Percentiles rank a stretch among this genome's conserved stretches.
Conservation (phyloP, 1,140 invertebrate genomes). For the Lysiphlebus fabarum region DNA sequence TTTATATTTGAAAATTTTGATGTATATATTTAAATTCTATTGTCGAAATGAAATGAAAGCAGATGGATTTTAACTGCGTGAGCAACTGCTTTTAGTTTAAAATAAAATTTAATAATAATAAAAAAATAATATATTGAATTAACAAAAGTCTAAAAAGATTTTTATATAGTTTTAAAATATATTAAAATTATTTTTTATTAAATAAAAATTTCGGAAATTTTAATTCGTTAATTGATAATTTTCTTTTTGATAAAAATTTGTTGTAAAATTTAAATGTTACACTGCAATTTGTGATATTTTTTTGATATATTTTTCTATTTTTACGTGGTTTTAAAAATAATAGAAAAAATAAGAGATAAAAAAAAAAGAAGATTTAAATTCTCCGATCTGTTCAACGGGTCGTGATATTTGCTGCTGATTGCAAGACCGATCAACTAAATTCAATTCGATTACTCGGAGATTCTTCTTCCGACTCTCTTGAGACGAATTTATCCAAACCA, state of each 20-base stretch:
- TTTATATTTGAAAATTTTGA: too few species aligned
- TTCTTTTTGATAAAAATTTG: not conserved
- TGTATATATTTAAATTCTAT: not conserved
- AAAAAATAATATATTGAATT: too few species aligned
- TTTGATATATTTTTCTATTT: too few species aligned
- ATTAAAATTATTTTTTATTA: too few species aligned
- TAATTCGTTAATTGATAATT: too few species aligned
- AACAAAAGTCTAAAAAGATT: too few species aligned
- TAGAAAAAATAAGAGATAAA: not conserved
- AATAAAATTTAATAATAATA: conserved; percentile 8
- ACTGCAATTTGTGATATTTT: too few species aligned
- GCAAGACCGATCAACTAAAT: conserved; percentile 27
- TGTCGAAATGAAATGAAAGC: not conserved
- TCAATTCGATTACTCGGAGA: conserved; percentile 27
- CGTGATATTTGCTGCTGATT: conserved; percentile 29
- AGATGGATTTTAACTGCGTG: conserved; percentile 1
- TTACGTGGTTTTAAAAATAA: too few species aligned
- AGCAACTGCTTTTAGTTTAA: conserved; percentile 10
- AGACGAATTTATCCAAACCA: conserved; percentile 5
- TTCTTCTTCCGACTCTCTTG: not conserved
- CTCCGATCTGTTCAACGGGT: conserved; percentile 19
- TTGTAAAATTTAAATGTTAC: conserved; percentile 3
- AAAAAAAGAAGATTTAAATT: conserved; percentile 15
- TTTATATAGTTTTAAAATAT: too few species aligned
- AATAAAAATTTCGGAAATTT: too few species aligned